Evolutionary conservation across 2,888 invertebrate genomes (phyloP).

Genomic region (Rhagonycha lutea): DNA sequence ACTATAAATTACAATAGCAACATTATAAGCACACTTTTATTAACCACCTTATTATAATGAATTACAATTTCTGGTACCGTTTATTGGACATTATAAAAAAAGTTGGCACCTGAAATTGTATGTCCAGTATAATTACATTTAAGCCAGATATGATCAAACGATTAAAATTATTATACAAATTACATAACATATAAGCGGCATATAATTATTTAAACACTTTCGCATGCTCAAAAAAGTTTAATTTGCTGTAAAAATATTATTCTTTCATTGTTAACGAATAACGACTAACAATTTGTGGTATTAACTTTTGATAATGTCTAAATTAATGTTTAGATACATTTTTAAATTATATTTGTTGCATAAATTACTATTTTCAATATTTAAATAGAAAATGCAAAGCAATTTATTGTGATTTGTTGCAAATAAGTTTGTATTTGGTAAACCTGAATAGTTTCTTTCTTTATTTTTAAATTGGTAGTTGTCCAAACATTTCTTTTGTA

Average conservation of each 20-base stretch:
- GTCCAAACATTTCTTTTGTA: not conserved
- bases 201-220: constrained; percentile 2
- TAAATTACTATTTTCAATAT: not conserved
- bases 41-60: not conserved
- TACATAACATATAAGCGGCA: not conserved
- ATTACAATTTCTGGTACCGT: not conserved
- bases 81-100: not conserved
- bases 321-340: not conserved
- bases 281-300: not conserved
- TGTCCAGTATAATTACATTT: not conserved
- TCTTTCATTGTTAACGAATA: not conserved
- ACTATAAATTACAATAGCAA: not conserved
- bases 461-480: not conserved
- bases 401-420: not conserved
- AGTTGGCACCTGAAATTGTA: not conserved
- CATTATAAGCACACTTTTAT: not conserved
- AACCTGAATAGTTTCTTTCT: not conserved
- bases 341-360: not conserved
- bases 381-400: not conserved
- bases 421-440: not conserved
- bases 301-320: not conserved
- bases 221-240: not conserved
- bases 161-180: not conserved
- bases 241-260: not conserved
- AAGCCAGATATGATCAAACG: not conserved